Evolutionary conservation across 2,888 invertebrate species (phyloP), one percentile per base, ranked within the genome.

Genomic region (Girardia tigrina): DNA sequence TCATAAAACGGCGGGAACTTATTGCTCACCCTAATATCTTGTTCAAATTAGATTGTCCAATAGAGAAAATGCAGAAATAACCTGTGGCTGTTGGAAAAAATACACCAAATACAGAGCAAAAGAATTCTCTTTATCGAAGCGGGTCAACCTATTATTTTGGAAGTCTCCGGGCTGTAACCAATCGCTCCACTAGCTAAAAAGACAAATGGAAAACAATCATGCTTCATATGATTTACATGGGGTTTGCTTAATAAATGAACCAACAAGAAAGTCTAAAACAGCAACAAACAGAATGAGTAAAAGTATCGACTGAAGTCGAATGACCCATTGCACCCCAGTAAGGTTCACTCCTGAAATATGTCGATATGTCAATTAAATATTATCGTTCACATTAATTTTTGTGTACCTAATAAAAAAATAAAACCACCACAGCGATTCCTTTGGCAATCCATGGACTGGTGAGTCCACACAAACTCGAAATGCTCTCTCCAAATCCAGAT

Each of bases 61-160:
- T n/a, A n/a, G n/a, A n/a, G n/a, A n/a, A 36, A 56, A 8, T n/a
- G 56, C 4, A 16, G n/a, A 8, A 73, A 42, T 74, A 73, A 75
- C 97, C 97, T 71, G 95, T 94, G 28, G 95, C 91, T 0, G 95
- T 94, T 16, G 95, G 94, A 83, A 97, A 97, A 85, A 95, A 95
- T 0, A 97, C 91, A 29, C 95, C 95, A 85, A 95, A 94, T 56
- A 94, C 92, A 73, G 90, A 90, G 85, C 95, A 95, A 94, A 95
- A 77, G 89, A 90, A n/a, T 72, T 72, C 12, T 27, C 29, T 75
- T 89, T 88, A 74, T 88, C 87, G 85, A 91, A 94, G 74, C 88
- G 86, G 0, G 92, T 88, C 86, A 90, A 90, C 69, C 91, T 88
- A 83, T 94, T 94, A 79, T 90, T 88, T 75, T 86, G 79, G 94